Base-by-base conservation (phyloP, 2,888 invertebrate species). In the Clistopyga incitator region DNA sequence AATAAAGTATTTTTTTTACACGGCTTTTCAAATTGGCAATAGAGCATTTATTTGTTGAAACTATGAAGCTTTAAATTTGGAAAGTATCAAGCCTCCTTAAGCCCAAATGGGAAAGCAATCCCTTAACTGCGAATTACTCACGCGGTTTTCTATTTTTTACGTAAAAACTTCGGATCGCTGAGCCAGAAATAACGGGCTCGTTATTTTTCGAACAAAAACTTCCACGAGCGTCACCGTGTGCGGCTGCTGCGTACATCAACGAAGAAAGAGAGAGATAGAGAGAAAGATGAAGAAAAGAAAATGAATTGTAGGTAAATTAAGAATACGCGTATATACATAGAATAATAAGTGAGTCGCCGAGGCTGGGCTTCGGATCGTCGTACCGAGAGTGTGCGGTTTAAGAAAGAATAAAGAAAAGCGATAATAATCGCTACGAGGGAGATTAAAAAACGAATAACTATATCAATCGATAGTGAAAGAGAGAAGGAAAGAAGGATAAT, bases 291-390 rank as follows among this genome's bases (percentile, higher is more conserved):
- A 85, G 29, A 70, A 77, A 82, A 76, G 68, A 78, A 64, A 64
- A 77, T 65, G 34, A 78, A 56, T 71, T 50, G 50, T 71, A 71
- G 52, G 72, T 71, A 75, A 70, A 78, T 71, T 45, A 74, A 64
- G 34, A 18, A 85, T 84, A 89, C 84, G 78, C 85, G 77, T 86
- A 86, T 86, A 86, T 86, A 85, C 85, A 88, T 86, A 88, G 86
- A 56, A 59, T 72, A 68, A 74, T 78, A 77, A 82, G 68, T 76
- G 72, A 87, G 87, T 90, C 87, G 88, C 90, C 88, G 90, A 87
- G 90, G 91, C 91, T 92, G 92, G 92, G 91, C 91, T 92, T 92
- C 89, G 90, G 90, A 90, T 90, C 90, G 88, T 88, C 88, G 87
- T 78, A 85, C 80, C 80, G 82, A 85, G 64, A 79, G 52, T 70